These are phyloP conservation scores for Sparidentex hasta DNA, from an alignment of 2,797 vertebrate genomes.

Conservation along the genomic window DNA sequence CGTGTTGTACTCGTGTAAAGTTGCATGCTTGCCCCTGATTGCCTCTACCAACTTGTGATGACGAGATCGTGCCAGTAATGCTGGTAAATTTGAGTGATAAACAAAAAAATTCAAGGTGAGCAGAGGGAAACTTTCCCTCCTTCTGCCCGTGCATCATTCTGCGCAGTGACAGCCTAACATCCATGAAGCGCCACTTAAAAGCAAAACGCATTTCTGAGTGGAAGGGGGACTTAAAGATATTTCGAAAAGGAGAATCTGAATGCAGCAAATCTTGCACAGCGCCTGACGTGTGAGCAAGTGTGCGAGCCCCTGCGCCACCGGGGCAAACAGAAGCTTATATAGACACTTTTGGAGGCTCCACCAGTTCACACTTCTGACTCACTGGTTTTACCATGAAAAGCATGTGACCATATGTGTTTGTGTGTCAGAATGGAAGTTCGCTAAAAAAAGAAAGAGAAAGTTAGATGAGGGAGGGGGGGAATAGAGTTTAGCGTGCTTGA, in stretches of 20 bases:
- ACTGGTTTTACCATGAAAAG: slow-evolving; percentile 86
- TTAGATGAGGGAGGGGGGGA: neutral
- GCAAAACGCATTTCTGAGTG: neutral
- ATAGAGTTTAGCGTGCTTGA: neutral
- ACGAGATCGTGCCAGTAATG: neutral
- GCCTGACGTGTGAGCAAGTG: neutral
- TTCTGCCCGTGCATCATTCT: neutral
- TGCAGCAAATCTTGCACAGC: neutral
- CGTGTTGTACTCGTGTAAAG: neutral
- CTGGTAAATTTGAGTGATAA: neutral
- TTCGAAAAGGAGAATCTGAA: neutral
- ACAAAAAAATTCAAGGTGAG: slow-evolving; percentile 7
- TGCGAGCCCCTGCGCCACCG: slow-evolving; percentile 14
- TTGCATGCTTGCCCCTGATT: neutral
- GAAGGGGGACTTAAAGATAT: neutral
- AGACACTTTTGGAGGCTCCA: slow-evolving; percentile 85
- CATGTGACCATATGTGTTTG: slow-evolving; percentile 75
- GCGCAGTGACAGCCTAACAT: neutral
- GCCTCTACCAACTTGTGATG: too few relatives aligned
- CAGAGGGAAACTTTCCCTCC: neutral
- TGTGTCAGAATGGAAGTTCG: slow-evolving; percentile 1
- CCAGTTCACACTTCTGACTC: slow-evolving; percentile 92
- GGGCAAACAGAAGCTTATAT: slow-evolving; percentile 40
- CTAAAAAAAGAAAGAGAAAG: slow-evolving; percentile 54
- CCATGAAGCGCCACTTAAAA: neutral